Percentiles rank a stretch among this genome's conserved stretches.
These are phyloP conservation scores for Neotoxoptera formosana DNA, from an alignment of 1,140 invertebrate genomes.

Conservation along the genomic window DNA sequence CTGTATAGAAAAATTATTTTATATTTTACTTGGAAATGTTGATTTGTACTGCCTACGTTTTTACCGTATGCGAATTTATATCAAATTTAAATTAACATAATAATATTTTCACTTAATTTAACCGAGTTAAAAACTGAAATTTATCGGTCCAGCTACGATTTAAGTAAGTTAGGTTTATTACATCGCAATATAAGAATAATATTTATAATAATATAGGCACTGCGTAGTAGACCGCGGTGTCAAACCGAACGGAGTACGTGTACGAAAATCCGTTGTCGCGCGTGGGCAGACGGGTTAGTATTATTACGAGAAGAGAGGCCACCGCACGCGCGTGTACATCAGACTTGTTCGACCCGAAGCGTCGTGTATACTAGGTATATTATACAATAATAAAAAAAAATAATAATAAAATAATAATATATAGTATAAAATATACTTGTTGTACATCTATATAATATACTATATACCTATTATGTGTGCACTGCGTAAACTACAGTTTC, in stretches of 20 bases:
- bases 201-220: not conserved
- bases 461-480: not conserved
- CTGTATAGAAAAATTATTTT: not conserved
- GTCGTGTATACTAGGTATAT: not conserved
- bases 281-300: conserved; percentile 3
- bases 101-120: not conserved
- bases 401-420: not conserved
- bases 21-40: not conserved
- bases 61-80: not conserved
- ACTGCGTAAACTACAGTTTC: not conserved
- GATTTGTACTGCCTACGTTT: not conserved
- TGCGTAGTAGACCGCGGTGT: not conserved
- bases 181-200: not conserved
- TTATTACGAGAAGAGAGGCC: not conserved
- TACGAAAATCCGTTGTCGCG: not conserved
- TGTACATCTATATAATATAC: not conserved
- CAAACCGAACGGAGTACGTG: not conserved
- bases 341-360: not conserved
- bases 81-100: not conserved
- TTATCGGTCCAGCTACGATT: not conserved
- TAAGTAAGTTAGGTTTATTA: not conserved
- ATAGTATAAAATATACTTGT: not conserved
- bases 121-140: not conserved
- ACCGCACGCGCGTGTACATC: not conserved
- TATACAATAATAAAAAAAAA: not conserved